These are phyloP conservation scores for Auanema freiburgensis DNA, from an alignment of 2,888 invertebrate species.

Conservation along the genomic window DNA sequence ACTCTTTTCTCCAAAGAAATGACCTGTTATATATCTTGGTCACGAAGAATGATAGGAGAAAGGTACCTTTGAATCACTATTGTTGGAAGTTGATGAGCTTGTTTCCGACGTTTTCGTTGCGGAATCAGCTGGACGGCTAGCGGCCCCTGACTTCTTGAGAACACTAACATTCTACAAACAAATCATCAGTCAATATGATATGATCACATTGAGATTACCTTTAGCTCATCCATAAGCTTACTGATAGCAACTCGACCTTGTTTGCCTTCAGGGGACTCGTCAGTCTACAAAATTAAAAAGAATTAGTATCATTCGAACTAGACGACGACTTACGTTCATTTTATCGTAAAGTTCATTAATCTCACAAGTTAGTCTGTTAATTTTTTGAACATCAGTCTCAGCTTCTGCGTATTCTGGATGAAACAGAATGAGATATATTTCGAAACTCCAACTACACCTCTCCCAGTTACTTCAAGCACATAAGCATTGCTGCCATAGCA, in stretches of 20 bases:
- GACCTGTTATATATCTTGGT: conserved; percentile 2
- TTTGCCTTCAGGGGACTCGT: background rate
- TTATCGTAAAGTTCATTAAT: conserved; percentile 43
- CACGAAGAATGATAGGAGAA: background rate
- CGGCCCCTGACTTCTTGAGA: background rate
- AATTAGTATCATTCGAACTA: background rate
- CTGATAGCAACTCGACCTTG: background rate
- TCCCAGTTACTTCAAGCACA: conserved; percentile 53
- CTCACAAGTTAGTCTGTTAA: conserved; percentile 49
- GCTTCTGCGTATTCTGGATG: conserved; percentile 27
- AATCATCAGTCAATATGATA: no score
- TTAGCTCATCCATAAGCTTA: background rate
- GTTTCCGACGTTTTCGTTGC: background rate
- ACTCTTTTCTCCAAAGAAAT: conserved; percentile 35
- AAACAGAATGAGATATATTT: background rate
- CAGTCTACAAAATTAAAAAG: background rate
- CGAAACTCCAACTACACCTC: conserved; percentile 17
- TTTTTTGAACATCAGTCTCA: conserved; percentile 53
- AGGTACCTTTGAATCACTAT: conserved; percentile 2
- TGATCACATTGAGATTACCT: no score
- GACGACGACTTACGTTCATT: conserved; percentile 17
- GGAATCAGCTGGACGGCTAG: background rate
- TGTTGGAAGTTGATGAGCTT: background rate
- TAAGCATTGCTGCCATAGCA: conserved; percentile 53
- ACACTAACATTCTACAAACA: no score